Conservation (phyloP, 2,888 invertebrate species). For the Philopedon plagiatum region DNA sequence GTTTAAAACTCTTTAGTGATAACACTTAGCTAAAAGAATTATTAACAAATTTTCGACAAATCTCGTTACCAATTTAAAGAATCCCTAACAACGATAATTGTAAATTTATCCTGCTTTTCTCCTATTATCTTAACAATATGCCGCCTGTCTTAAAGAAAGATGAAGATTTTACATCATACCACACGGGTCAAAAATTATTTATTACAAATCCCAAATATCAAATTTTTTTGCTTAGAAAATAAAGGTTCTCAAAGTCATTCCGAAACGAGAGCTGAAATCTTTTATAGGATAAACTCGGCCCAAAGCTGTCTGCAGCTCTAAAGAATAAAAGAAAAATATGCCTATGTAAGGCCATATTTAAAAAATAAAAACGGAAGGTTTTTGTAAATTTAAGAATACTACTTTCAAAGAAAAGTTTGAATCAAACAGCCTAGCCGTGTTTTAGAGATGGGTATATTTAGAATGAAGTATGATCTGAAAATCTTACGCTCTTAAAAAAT, state of each 20-base stretch:
- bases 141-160: too few species aligned
- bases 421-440: not conserved
- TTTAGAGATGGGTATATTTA: not conserved
- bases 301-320: not conserved
- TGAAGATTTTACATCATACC: too few species aligned
- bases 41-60: too few species aligned
- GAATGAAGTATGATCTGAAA: too few species aligned
- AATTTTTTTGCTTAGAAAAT: not conserved
- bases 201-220: not conserved
- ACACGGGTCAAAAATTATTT: not conserved
- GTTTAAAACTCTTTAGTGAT: too few species aligned
- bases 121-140: too few species aligned
- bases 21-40: too few species aligned
- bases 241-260: not conserved
- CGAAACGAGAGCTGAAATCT: not conserved
- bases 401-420: conserved; percentile 3
- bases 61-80: too few species aligned
- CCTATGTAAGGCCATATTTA: conserved; percentile 15
- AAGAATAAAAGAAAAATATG: conserved; percentile 6
- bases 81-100: too few species aligned
- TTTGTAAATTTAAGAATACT: conserved; percentile 2
- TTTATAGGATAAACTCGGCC: conserved; percentile 2
- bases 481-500: too few species aligned
- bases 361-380: not conserved
- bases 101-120: too few species aligned